Percentiles rank a stretch among this genome's conserved stretches.
Evolutionary conservation across 2,113 vertebrate genomes (phyloP).

Genomic region (Siniperca chuatsi): DNA sequence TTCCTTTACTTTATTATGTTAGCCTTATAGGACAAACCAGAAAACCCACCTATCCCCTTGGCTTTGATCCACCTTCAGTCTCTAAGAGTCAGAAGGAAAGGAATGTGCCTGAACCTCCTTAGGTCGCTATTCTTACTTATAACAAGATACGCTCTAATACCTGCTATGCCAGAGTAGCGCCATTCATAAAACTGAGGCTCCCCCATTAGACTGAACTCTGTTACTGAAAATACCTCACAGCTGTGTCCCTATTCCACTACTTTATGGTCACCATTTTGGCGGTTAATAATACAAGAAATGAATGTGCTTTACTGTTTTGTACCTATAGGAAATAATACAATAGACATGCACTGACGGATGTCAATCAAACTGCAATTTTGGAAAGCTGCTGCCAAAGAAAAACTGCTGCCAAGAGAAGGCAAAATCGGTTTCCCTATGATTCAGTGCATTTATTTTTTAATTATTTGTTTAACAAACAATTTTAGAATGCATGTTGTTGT

Average conservation of each 20-base stretch:
- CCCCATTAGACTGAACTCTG: constrained; percentile 7
- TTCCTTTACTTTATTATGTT: neutral
- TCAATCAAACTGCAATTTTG: neutral
- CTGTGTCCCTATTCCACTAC: constrained; percentile 25
- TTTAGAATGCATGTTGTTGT: neutral
- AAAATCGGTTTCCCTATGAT: neutral
- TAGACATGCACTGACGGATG: neutral
- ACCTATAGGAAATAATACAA: neutral
- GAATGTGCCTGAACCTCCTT: constrained; percentile 29
- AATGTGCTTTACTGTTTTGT: neutral
- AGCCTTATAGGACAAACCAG: neutral
- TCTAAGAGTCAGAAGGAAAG: neutral
- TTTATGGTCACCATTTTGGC: neutral
- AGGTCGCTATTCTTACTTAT: constrained; percentile 32
- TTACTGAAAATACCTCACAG: constrained; percentile 41
- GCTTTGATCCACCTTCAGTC: neutral
- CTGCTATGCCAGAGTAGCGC: neutral
- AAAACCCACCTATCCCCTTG: neutral
- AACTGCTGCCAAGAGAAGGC: constrained; percentile 1
- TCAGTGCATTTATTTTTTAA: neutral
- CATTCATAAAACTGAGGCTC: constrained; percentile 51
- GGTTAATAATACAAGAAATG: neutral
- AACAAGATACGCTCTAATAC: constrained; percentile 37
- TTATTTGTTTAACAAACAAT: neutral
- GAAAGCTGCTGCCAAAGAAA: constrained; percentile 5